These are phyloP conservation scores for Forpus xanthops DNA, from an alignment of 2,797 vertebrate genomes.

Conservation along the genomic window DNA sequence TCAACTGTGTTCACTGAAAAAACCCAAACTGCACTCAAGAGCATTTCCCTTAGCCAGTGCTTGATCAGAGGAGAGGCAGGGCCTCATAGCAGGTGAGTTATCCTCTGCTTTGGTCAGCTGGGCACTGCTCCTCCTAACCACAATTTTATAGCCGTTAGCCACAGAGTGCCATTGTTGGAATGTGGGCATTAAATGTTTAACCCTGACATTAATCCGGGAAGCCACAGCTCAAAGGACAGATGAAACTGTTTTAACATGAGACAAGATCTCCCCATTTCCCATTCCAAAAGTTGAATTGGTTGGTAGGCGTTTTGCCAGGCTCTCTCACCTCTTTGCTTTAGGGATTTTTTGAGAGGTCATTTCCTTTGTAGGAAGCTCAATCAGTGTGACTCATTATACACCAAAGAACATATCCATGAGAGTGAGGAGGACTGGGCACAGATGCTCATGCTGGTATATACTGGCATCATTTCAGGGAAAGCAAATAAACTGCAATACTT, in stretches of 20 bases:
- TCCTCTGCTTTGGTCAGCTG: not conserved
- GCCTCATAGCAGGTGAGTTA: not conserved
- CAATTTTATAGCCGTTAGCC: not conserved
- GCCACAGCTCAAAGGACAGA: not conserved
- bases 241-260: not conserved
- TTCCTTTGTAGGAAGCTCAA: constrained; percentile 37
- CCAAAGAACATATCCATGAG: not conserved
- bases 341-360: constrained; percentile 9
- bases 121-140: not conserved
- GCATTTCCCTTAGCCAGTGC: not conserved
- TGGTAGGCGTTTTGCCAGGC: not conserved
- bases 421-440: not conserved
- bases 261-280: not conserved
- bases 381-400: constrained; percentile 8
- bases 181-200: not conserved
- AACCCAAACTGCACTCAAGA: not conserved
- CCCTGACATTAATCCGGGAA: not conserved
- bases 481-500: not conserved
- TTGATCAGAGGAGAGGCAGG: not conserved
- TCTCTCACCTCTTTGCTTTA: not conserved
- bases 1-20: not conserved
- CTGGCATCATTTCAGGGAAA: not conserved
- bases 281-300: not conserved
- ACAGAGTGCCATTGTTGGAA: not conserved
- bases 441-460: not conserved